Evolutionary conservation across 2,113 vertebrate species (phyloP), one percentile per base, ranked within the genome.

Genomic region (Manacus vitellinus): DNA sequence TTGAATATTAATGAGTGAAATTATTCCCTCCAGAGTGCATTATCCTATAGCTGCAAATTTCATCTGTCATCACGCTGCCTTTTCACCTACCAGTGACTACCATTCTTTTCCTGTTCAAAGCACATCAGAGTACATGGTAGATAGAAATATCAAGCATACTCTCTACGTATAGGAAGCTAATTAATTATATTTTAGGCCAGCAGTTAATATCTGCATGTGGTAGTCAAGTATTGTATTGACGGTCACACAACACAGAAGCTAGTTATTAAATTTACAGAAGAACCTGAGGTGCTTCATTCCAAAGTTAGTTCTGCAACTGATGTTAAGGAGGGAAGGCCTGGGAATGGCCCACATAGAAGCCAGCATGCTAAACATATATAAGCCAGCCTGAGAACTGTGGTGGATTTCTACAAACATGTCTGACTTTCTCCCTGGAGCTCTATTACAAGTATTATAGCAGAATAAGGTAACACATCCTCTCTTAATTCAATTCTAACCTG

Each of bases 401-500:
- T 84, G 91, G 94, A 95, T 92, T 96, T 94, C 63, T 70, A 75
- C 75, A 66, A 51, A 58, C 5, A 2, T 5, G 15, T 67, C 55
- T 59, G 75, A 63, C 41, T 54, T 80, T 61, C 41, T 54, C 72
- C 77, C 84, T 9, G 25, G 55, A 95, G 85, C 68, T 91, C 88
- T 89, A 20, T 88, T 95, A 77, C 33, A 86, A 63, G 46, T 73
- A 80, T 90, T 68, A 88, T 37, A 86, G 61, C 77, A 94, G 55
- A 80, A 62, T 37, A 44, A 76, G 76, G 47, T 84, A 92, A 81
- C 80, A 79, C 65, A 86, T 92, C 28, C 56, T 70, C 59, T 80
- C 49, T 43, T 86, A 94, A 96, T 93, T 92, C 33, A 88, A 65
- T 96, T 95, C 59, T 67, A 52, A 95, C 52, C 73, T 75, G 63